Evolutionary conservation across 2,113 vertebrate species (phyloP).

Genomic region (Thunnus maccoyii): DNA sequence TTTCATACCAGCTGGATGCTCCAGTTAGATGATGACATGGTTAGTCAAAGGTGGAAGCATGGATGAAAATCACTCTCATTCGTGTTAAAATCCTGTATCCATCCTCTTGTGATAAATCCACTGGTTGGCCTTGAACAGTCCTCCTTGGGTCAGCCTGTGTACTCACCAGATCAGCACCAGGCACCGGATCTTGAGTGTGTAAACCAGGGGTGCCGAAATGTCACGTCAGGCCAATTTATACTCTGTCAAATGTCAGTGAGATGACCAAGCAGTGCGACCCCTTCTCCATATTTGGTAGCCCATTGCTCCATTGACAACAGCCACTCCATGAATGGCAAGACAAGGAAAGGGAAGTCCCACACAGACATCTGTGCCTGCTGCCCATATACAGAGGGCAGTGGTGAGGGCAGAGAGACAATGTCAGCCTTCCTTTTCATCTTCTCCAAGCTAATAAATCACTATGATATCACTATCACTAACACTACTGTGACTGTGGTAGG

Average conservation of each 20-base stretch:
- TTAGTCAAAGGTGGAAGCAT: constrained; percentile 28
- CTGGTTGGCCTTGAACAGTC: not conserved
- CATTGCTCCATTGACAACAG: constrained; percentile 82
- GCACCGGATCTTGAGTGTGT: constrained; percentile 63
- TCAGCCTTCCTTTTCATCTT: constrained; percentile 53
- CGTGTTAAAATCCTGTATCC: constrained; percentile 33
- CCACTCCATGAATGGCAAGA: constrained; percentile 91
- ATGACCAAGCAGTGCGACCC: constrained; percentile 74
- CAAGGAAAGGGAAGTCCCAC: constrained; percentile 74
- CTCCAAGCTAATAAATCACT: constrained; percentile 14
- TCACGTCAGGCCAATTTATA: constrained; percentile 81
- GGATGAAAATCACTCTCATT: not conserved
- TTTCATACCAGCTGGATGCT: not conserved
- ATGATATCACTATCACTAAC: not conserved
- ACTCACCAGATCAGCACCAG: constrained; percentile 85
- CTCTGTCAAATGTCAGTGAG: constrained; percentile 40
- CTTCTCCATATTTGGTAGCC: constrained; percentile 91
- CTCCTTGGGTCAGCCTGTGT: not conserved
- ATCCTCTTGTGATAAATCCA: constrained; percentile 49
- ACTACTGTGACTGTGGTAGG: not conserved
- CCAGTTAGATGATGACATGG: constrained; percentile 25
- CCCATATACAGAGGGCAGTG: constrained; percentile 87
- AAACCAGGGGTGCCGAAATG: constrained; percentile 69
- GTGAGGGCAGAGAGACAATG: constrained; percentile 52
- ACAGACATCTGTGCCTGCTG: constrained; percentile 67